Evolutionary conservation across 2,888 invertebrate genomes (phyloP).

Genomic region (Eurytoma adleriae): DNA sequence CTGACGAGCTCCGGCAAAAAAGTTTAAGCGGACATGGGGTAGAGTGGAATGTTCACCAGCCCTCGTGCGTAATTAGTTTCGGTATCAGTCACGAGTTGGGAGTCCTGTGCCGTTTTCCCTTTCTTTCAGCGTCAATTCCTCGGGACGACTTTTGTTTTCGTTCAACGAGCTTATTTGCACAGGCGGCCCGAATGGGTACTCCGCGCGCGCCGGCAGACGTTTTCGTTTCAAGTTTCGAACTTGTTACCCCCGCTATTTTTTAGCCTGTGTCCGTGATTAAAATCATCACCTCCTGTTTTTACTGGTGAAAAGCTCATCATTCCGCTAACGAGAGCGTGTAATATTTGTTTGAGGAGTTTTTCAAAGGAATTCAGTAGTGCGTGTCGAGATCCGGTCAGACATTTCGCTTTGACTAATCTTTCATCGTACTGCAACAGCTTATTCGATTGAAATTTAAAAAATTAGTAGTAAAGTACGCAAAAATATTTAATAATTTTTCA

Average conservation of each 20-base stretch:
- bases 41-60: too few species aligned
- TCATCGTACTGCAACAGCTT: too few species aligned
- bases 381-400: background rate
- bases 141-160: background rate
- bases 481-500: too few species aligned
- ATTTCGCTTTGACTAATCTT: too few species aligned
- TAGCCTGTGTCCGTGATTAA: background rate
- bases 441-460: too few species aligned
- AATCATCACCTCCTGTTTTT: background rate
- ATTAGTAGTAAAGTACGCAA: too few species aligned
- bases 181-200: background rate
- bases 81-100: conserved; percentile 25
- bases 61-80: conserved; percentile 43
- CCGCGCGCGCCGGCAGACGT: background rate
- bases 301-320: too few species aligned
- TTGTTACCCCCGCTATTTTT: background rate
- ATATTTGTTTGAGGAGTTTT: too few species aligned
- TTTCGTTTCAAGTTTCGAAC: conserved; percentile 26
- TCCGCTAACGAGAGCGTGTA: too few species aligned
- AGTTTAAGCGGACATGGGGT: too few species aligned
- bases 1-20: too few species aligned
- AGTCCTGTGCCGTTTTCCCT: background rate
- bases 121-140: background rate
- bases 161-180: conserved; percentile 24
- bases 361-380: background rate